Evolutionary conservation across 2,888 invertebrate genomes (phyloP).

Genomic region (Drosophila anceps): DNA sequence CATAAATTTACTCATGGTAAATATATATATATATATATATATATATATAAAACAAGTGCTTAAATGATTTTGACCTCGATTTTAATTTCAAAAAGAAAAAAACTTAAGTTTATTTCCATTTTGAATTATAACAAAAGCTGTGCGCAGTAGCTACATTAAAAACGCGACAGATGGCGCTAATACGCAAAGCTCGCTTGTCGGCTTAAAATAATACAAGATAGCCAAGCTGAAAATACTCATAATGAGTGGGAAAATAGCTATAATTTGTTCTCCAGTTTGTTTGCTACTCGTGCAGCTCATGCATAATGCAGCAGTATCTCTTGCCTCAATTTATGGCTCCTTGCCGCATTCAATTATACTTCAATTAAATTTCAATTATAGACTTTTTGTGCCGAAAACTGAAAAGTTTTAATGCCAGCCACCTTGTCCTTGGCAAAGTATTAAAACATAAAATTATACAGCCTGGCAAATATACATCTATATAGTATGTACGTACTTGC

Average conservation of each 20-base stretch:
- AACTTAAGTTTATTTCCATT: neutral
- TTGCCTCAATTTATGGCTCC: constrained; percentile 1
- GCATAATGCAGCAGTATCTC: neutral
- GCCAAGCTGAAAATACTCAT: neutral
- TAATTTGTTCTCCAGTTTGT: neutral
- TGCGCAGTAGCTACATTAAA: neutral
- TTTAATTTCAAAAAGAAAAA: neutral
- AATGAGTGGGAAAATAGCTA: neutral
- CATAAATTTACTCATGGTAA: neutral
- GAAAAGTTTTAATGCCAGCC: constrained; percentile 37
- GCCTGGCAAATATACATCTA: constrained; percentile 19
- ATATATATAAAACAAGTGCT: constrained; percentile 4
- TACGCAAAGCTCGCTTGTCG: constrained; percentile 19
- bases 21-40: neutral
- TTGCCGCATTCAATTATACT: constrained; percentile 61
- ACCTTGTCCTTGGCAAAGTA: constrained; percentile 60
- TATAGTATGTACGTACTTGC: constrained; percentile 2
- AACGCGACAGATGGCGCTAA: constrained; percentile 39
- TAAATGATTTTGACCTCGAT: neutral
- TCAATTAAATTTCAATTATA: constrained; percentile 73
- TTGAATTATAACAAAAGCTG: constrained; percentile 26
- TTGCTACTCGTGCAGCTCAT: neutral
- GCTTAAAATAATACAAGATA: constrained; percentile 13
- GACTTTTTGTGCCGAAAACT: constrained; percentile 40
- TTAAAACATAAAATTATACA: constrained; percentile 54